A percentile compares a stretch with the other conserved stretches of the same genome.
These are phyloP conservation scores for Synanthedon formicaeformis DNA, from an alignment of 2,888 invertebrate genomes.

Conservation along the genomic window DNA sequence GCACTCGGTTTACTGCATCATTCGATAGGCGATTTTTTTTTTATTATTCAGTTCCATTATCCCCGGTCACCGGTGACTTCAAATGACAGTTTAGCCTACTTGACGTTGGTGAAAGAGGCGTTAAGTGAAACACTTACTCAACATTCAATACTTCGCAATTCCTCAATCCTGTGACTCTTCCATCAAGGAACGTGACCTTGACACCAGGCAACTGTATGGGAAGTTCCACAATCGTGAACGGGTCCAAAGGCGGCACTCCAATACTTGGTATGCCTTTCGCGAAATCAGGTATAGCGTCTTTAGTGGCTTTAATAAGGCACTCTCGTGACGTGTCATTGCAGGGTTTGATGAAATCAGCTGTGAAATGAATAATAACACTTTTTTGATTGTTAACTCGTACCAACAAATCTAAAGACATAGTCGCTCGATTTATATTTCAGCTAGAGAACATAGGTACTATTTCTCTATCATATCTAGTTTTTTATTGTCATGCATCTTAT, in stretches of 20 bases:
- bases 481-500: too few species aligned
- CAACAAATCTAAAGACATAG: too few species aligned
- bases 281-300: conserved; percentile 55
- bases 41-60: too few species aligned
- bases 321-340: conserved; percentile 53
- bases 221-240: conserved; percentile 51
- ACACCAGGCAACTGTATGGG: conserved; percentile 61
- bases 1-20: too few species aligned
- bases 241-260: conserved; percentile 53
- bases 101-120: too few species aligned
- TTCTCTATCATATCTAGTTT: too few species aligned
- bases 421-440: too few species aligned
- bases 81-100: too few species aligned
- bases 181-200: conserved; percentile 54
- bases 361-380: conserved; percentile 1
- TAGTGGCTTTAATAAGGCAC: conserved; percentile 50
- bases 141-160: conserved; percentile 59
- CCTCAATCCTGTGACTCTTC: conserved; percentile 51
- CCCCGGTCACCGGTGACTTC: too few species aligned
- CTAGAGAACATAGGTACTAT: too few species aligned
- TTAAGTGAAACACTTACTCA: conserved; percentile 43
- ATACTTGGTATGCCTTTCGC: conserved; percentile 49
- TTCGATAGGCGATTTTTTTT: too few species aligned
- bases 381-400: too few species aligned
- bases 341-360: conserved; percentile 59